These are phyloP conservation scores for Microctonus brassicae DNA, from an alignment of 2,888 invertebrate species.

Conservation along the genomic window DNA sequence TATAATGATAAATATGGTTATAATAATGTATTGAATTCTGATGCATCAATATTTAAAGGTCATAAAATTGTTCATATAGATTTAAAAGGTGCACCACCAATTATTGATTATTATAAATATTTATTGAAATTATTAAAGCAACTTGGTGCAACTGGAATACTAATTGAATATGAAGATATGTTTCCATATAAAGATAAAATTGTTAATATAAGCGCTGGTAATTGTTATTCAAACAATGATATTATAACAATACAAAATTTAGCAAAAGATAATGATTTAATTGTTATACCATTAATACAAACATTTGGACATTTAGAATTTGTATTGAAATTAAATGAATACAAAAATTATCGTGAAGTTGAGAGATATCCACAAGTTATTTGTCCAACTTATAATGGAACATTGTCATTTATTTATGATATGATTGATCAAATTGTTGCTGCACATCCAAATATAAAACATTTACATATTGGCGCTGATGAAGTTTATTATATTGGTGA, in stretches of 20 bases:
- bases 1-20: conserved; percentile 27
- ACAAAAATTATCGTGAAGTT: conserved; percentile 78
- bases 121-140: conserved; percentile 75
- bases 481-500: conserved; percentile 83
- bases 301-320: conserved; percentile 90
- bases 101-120: conserved; percentile 74
- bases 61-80: conserved; percentile 85
- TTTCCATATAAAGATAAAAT: conserved; percentile 81
- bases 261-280: conserved; percentile 74
- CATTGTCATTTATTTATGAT: conserved; percentile 73
- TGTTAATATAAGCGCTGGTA: conserved; percentile 74
- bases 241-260: conserved; percentile 71
- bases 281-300: conserved; percentile 85
- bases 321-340: conserved; percentile 79
- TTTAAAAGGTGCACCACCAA: conserved; percentile 87
- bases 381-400: conserved; percentile 78
- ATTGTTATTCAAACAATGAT: conserved; percentile 76
- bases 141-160: conserved; percentile 81
- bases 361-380: conserved; percentile 75
- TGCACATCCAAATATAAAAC: conserved; percentile 72
- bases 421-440: conserved; percentile 81
- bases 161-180: conserved; percentile 91
- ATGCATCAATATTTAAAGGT: conserved; percentile 59
- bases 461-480: conserved; percentile 85
- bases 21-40: conserved; percentile 19